Base-by-base conservation (phyloP, 2,113 vertebrate genomes). In the Otolemur garnettii region DNA sequence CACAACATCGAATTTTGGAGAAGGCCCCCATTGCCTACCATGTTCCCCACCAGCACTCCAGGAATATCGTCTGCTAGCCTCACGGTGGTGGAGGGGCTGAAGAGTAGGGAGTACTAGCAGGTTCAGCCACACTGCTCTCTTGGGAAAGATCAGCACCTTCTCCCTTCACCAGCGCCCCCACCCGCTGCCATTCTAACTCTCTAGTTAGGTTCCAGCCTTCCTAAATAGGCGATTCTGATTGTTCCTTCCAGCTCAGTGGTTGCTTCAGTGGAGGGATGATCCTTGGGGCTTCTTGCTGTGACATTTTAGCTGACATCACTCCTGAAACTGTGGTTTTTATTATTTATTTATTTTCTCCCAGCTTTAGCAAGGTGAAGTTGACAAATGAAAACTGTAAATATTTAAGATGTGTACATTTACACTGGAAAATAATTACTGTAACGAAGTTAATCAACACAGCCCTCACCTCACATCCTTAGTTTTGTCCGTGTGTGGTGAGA, bases 181-280 rank as follows among this genome's bases (percentile, higher is more conserved):
- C n/a, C 50, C 5, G 12, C 7, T 64, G 7, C 11, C 24, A 17
- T 9, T 42, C 0, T 21, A 15, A 62, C 53, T 4, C 5, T 75
- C 75, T 38, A 11, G 0, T 17, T 38, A 57, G 50, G n/a, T 19
- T 26, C 22, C 22, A 55, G 68, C 18, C 42, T 53, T 87, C 35
- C 35, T 60, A 33, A 11, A 30, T 5, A 69, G 53, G 74, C 86
- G 21, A 26, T 79, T 91, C 33, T 1, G 17, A 0, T 42, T 9
- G 12, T 33, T 78, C n/a, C n/a, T 38, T 30, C 33, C 11, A 64
- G 22, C 28, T 55, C 35, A 9, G 0, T 30, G 60, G 30, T 55
- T 72, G 35, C 55, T n/a, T 72, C 33, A 19, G 14, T 84, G 42
- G 38, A 78, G 13, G 5, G 57, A 1, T 6, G 24, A 79, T 30